Percentiles rank a stretch among this genome's conserved stretches.
phyloP scores from a whole-genome alignment of 2,113 vertebrate genomes.

The Mormoops blainvillei region DNA sequence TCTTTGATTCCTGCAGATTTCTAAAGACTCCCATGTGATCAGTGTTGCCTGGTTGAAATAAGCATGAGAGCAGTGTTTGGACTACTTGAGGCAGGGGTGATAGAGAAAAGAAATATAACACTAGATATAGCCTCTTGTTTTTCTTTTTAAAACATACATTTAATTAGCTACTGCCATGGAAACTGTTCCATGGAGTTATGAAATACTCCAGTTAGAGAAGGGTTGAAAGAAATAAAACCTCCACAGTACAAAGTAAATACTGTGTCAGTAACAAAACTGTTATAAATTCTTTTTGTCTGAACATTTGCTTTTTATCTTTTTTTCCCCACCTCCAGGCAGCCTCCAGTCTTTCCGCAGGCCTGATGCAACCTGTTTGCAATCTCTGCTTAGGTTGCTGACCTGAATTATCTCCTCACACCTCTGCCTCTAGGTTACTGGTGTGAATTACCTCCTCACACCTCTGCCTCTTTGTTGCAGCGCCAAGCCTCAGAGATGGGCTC shows the following conservation, averaged over 20 bases:
- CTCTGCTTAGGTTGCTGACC: neutral
- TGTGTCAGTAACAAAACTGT: constrained; percentile 11
- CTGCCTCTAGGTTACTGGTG: neutral
- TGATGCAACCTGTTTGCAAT: neutral
- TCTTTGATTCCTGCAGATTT: neutral
- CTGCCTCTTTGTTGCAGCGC: neutral
- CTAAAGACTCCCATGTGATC: neutral
- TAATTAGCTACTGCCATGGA: neutral
- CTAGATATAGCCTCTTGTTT: neutral
- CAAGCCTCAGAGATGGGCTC: neutral
- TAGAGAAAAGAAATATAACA: neutral
- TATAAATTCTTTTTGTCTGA: neutral
- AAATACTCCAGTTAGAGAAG: neutral
- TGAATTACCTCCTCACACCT: neutral
- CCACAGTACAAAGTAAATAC: neutral
- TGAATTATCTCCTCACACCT: neutral
- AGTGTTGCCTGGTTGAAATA: neutral
- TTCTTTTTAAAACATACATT: neutral
- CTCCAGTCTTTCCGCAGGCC: neutral
- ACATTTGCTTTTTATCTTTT: neutral
- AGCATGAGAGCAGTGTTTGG: neutral
- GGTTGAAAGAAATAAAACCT: constrained; percentile 17
- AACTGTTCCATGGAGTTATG: neutral
- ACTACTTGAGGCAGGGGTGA: neutral
- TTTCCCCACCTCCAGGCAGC: neutral